A percentile compares a stretch with the other conserved stretches of the same genome.
Conservation (phyloP, 2,888 invertebrate genomes). For the Rhagonycha lutea region DNA sequence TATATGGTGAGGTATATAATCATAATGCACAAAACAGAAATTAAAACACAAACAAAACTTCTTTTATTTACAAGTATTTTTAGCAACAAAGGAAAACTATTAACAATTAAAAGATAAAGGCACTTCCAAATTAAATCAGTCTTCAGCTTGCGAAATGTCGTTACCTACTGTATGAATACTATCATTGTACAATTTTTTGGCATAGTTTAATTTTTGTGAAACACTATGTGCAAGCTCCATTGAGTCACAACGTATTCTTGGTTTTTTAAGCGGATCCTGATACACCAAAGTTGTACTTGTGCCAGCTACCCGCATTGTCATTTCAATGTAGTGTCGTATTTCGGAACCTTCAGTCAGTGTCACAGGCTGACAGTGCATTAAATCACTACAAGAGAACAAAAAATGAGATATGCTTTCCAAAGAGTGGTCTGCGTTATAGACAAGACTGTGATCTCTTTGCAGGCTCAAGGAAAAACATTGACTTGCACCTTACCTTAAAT, state of each 20-base stretch:
- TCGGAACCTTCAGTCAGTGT: constrained; percentile 55
- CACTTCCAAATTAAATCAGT: constrained; percentile 32
- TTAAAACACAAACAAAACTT: not conserved
- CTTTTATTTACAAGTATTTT: not conserved
- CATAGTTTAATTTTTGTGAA: constrained; percentile 85
- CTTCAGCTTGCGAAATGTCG: constrained; percentile 39
- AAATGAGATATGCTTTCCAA: not conserved
- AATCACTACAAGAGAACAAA: constrained; percentile 56
- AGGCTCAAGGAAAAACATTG: not conserved
- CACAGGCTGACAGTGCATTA: constrained; percentile 68
- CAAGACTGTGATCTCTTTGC: no score
- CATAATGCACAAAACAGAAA: not conserved
- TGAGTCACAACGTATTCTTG: constrained; percentile 78
- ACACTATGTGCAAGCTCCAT: constrained; percentile 71
- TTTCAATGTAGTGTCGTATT: constrained; percentile 69
- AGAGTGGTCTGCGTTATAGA: not conserved
- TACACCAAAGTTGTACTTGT: constrained; percentile 54
- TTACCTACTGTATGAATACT: constrained; percentile 68
- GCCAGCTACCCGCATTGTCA: constrained; percentile 64
- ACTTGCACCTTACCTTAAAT: constrained; percentile 59
- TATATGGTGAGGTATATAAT: not conserved
- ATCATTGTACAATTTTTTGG: constrained; percentile 84
- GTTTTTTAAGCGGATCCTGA: constrained; percentile 65
- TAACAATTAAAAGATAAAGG: constrained; percentile 1
- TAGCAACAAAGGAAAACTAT: not conserved